Base-by-base conservation (phyloP, 2,113 vertebrate species). In the Takifugu flavidus region DNA sequence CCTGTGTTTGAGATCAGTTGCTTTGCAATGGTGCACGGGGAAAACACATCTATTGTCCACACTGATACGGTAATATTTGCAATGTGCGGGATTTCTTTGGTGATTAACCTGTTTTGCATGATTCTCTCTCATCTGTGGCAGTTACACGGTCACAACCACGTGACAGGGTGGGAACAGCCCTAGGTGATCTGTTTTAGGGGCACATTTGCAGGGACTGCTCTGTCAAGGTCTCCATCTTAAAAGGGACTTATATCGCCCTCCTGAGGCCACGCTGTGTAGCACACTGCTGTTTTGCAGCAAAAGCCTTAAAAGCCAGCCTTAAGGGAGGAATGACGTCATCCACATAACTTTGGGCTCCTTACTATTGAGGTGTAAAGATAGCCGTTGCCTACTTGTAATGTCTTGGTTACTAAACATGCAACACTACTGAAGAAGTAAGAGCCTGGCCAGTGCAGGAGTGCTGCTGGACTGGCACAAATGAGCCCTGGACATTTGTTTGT, bases 201-300 rank as follows among this genome's bases (percentile, higher is more conserved):
- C 43, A 62, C 49, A 20, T 70, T 52, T 75, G 72, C 45, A 73
- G 76, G 78, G 25, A 7, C 59, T 14, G 66, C 65, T 10, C 52
- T 2, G 50, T 63, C 58, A 60, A 2, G 11, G 44, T 42, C 56
- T 53, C 49, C 8, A 53, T 25, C n/a, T 65, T 58, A 85, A 25
- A n/a, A 67, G 82, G 57, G 78, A 68, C 56, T 58, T 6, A 52
- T 58, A 74, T 34, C 70, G 51, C 86, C 88, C 77, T 79, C 88
- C 6, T 77, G 79, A 86, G 88, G 88, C 67, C 4, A 12, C 11
- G 65, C 39, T 20, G 54, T 0, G 66, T 51, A 84, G 60, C 59
- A 72, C 77, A 80, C 51, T 7, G 7, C 62, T 55, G 54, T 62
- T 70, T 44, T 58, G 67, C 71, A 77, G 49, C 42, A 26, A 65